Evolutionary conservation across 64 coral and sea anemone genomes (phyloP).

Genomic region (Exaiptasia diaphana): DNA sequence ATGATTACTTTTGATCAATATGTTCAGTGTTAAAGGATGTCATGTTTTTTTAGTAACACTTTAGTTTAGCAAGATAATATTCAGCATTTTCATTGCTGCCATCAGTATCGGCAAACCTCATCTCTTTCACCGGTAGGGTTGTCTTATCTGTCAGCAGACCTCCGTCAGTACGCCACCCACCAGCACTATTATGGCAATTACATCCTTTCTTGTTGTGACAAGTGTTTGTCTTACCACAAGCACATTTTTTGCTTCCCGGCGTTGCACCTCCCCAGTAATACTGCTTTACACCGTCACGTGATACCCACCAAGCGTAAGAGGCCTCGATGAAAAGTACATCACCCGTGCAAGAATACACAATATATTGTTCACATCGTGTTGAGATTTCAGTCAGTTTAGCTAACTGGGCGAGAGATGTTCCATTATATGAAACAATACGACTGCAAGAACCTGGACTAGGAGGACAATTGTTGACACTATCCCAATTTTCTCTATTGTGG

Average conservation of each 20-base stretch:
- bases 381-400: slow-evolving; percentile 13
- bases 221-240: neutral
- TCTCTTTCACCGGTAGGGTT: neutral
- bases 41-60: too few relatives aligned
- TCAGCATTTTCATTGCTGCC: neutral
- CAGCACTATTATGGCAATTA: slow-evolving; percentile 30
- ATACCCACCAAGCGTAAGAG: neutral
- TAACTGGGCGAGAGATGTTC: neutral
- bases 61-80: slow-evolving; percentile 6
- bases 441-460: neutral
- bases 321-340: neutral
- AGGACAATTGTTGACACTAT: too few relatives aligned
- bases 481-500: neutral
- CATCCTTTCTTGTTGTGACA: neutral
- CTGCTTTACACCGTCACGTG: slow-evolving; percentile 19
- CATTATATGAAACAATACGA: slow-evolving; percentile 11
- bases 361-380: slow-evolving; percentile 46
- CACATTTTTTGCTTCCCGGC: neutral
- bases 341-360: slow-evolving; percentile 26
- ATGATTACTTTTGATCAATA: too few relatives aligned
- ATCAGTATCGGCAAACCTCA: slow-evolving; percentile 14
- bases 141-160: slow-evolving; percentile 19
- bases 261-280: neutral
- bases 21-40: too few relatives aligned
- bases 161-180: neutral